Evolutionary conservation across 1,140 invertebrate species (phyloP), one percentile per base, ranked within the genome.

Genomic region (Grapholita molesta): DNA sequence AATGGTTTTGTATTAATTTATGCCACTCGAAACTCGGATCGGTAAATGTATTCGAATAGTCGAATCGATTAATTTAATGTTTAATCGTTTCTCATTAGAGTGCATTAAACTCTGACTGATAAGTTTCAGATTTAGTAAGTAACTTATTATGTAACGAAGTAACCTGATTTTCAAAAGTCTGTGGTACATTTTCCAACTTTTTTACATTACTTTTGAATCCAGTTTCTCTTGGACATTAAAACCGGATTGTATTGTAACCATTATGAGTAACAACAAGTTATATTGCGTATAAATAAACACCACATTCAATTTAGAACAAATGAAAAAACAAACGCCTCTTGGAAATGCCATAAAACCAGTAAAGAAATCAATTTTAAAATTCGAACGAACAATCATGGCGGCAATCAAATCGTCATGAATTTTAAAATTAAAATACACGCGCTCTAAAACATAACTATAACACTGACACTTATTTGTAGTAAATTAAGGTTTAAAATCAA

Each of bases 21-120:
- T 67, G 28, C 66, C 48, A 28, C 76, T 80, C 78, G 78, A 76
- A 78, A 68, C 55, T 57, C 33, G 65, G 72, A 74, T 48, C 35
- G 70, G 70, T 38, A 70, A 76, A 76, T 74, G 52, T 55, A 70
- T 72, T 70, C 70, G 68, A 67, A 57, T 72, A 57, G 70, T 53
- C 5, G 23, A 72, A 64, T 57, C 72, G 68, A 77, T 74, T 74
- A 74, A 74, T 73, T 21, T 65, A 69, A 73, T 76, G 55, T 2
- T 61, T 28, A 28, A 61, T 61, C 55, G 55, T 61, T 61, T 28
- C 55, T 25, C 25, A 30, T 28, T 61, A 15, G 55, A 25, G 30
- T 61, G 55, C 55, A 61, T 61, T 61, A 30, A 28, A 15, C 8
- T 21, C 42, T 6, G 42, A 8, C 18, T 48, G 18, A 48, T 48